Percentiles rank a stretch among this genome's conserved stretches.
Conservation (phyloP, 2,113 vertebrate genomes). For the Beaufortia kweichowensis region DNA sequence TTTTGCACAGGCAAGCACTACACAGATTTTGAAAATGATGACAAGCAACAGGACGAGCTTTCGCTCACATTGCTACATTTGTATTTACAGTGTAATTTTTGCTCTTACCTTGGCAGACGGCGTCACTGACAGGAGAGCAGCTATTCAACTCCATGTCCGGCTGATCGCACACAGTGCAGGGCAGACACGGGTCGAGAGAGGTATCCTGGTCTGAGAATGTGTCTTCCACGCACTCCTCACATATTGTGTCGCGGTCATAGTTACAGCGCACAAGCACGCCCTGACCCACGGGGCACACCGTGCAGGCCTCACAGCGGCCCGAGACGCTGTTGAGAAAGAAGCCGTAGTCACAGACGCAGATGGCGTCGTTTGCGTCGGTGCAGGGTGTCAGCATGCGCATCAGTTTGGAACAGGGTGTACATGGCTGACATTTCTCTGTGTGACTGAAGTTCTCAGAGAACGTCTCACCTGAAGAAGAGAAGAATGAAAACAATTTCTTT, state of each 20-base stretch:
- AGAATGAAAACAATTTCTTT: neutral
- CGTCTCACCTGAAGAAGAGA: constrained; percentile 77
- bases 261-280: constrained; percentile 84
- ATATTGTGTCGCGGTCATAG: constrained; percentile 78
- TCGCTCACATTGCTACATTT: neutral
- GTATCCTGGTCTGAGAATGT: constrained; percentile 91
- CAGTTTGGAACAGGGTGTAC: constrained; percentile 82
- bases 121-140: constrained; percentile 78
- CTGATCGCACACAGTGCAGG: constrained; percentile 85
- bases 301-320: constrained; percentile 77
- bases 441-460: constrained; percentile 88
- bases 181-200: constrained; percentile 89
- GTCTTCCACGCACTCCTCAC: constrained; percentile 82
- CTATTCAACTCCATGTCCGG: constrained; percentile 68
- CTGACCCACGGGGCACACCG: constrained; percentile 78
- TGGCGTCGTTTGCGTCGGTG: constrained; percentile 88
- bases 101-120: constrained; percentile 80
- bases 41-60: neutral
- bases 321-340: constrained; percentile 72
- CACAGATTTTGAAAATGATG: too few relatives aligned
- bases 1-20: neutral
- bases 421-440: constrained; percentile 82
- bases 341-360: constrained; percentile 85
- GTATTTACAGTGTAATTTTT: neutral
- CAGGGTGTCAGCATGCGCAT: constrained; percentile 88